phyloP scores from a whole-genome alignment of 2,888 invertebrate species.

The Carabus problematicus region DNA sequence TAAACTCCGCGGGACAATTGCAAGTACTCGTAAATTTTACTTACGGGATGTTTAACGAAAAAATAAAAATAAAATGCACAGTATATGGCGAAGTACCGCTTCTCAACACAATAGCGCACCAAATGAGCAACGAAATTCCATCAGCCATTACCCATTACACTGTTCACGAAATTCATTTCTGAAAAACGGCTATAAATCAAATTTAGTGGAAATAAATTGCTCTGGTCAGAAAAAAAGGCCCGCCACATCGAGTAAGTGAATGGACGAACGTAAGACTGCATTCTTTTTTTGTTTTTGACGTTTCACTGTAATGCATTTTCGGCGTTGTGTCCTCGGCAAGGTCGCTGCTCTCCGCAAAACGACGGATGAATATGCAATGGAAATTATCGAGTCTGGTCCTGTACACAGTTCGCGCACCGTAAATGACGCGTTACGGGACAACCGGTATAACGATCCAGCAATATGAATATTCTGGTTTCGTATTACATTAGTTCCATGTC shows the following conservation, averaged over 20 bases:
- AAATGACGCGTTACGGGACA: constrained; percentile 14
- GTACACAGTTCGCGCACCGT: too few species aligned
- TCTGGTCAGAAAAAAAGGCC: constrained; percentile 12
- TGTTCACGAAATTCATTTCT: constrained; percentile 23
- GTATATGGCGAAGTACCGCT: constrained; percentile 13
- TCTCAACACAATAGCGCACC: constrained; percentile 21
- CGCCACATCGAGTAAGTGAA: background rate
- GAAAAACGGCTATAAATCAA: constrained; percentile 38
- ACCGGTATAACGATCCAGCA: constrained; percentile 8
- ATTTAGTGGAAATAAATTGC: constrained; percentile 37
- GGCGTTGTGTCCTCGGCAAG: constrained; percentile 19
- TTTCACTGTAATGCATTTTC: background rate
- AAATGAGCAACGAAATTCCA: constrained; percentile 34
- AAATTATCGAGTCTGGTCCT: constrained; percentile 9
- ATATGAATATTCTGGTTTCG: constrained; percentile 16
- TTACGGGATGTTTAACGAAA: constrained; percentile 27
- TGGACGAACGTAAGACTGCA: background rate
- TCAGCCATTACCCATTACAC: constrained; percentile 20
- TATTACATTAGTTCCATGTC: constrained; percentile 11
- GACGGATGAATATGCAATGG: constrained; percentile 19
- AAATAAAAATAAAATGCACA: constrained; percentile 11
- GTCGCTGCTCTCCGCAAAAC: constrained; percentile 28
- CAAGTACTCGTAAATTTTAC: constrained; percentile 36
- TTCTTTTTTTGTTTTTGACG: background rate
- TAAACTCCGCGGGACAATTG: constrained; percentile 30